A percentile compares a stretch with the other conserved stretches of the same genome.
These are phyloP conservation scores for Ischnura elegans DNA, from an alignment of 2,888 invertebrate genomes.

Conservation along the genomic window DNA sequence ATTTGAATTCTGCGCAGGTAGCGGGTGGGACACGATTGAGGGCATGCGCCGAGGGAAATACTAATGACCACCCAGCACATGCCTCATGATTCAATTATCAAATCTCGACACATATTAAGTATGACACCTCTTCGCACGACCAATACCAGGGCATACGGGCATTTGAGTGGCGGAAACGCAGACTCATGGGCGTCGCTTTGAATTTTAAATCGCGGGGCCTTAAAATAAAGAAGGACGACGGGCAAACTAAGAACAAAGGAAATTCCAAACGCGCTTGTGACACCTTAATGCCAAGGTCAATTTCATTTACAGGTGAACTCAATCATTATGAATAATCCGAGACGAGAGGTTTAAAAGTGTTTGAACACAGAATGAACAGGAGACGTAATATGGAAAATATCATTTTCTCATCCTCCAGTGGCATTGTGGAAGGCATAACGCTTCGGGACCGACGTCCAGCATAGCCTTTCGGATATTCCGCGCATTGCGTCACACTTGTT, in stretches of 20 bases:
- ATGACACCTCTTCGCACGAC: slow-evolving; percentile 33
- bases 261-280: slow-evolving; percentile 22
- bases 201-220: slow-evolving; percentile 52
- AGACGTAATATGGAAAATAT: neutral
- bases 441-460: neutral
- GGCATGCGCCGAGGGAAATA: neutral
- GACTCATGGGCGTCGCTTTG: slow-evolving; percentile 3
- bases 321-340: neutral
- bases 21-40: neutral
- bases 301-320: neutral
- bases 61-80: neutral
- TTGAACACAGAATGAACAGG: neutral
- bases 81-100: neutral
- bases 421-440: neutral
- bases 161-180: neutral
- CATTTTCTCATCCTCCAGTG: neutral
- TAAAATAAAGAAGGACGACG: slow-evolving; percentile 46
- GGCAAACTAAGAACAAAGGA: slow-evolving; percentile 33
- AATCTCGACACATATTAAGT: slow-evolving; percentile 12
- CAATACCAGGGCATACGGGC: neutral
- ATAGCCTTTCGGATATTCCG: slow-evolving; percentile 39
- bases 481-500: slow-evolving; percentile 59
- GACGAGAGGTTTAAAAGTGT: neutral
- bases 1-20: neutral
- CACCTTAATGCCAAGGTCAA: slow-evolving; percentile 59